Conservation (phyloP, 2,113 vertebrate species). For the Panthera tigris region DNA sequence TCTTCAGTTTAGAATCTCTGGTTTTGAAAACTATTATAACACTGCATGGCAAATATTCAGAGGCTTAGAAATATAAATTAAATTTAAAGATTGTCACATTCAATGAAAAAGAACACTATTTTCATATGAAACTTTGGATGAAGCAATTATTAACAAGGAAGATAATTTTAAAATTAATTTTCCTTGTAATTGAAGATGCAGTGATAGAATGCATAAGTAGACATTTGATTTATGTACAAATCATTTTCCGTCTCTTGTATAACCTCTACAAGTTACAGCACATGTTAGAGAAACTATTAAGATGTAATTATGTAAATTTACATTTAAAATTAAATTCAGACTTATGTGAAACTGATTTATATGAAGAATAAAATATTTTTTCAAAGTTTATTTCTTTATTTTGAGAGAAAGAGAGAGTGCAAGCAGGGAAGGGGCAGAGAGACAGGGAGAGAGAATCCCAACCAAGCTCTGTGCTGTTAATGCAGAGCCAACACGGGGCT, state of each 20-base stretch:
- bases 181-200: not conserved
- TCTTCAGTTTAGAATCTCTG: not conserved
- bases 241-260: not conserved
- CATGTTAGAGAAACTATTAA: conserved; percentile 17
- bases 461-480: no score
- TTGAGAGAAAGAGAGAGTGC: no score
- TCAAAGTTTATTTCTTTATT: no score
- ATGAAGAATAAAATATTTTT: not conserved
- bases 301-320: not conserved
- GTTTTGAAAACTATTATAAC: not conserved
- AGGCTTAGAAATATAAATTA: not conserved
- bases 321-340: conserved; percentile 48
- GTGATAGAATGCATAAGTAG: not conserved
- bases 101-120: conserved; percentile 1
- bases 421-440: no score
- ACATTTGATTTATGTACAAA: not conserved
- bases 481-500: no score
- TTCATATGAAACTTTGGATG: not conserved
- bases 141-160: not conserved
- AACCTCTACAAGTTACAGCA: not conserved
- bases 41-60: not conserved
- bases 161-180: not conserved
- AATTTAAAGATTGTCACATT: not conserved
- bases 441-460: no score
- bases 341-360: not conserved